These are phyloP conservation scores for Saccopteryx leptura DNA, from an alignment of 2,113 vertebrate species.

Conservation along the genomic window DNA sequence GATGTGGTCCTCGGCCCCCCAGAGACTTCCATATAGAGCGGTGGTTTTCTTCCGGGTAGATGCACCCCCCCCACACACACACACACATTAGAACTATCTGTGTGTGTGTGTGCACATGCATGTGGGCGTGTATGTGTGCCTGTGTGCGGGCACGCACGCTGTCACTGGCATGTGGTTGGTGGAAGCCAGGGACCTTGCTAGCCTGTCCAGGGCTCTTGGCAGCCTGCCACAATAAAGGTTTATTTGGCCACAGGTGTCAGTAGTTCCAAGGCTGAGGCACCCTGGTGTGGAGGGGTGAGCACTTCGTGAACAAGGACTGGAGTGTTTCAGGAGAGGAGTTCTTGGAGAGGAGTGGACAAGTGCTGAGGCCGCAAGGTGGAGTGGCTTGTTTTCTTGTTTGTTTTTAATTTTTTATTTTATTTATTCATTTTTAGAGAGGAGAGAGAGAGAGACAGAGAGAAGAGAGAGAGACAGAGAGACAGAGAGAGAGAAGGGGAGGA, in stretches of 20 bases:
- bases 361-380: background rate
- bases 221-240: background rate
- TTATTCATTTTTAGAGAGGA: too few species aligned
- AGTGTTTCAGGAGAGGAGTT: background rate
- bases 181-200: background rate
- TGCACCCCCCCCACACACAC: too few species aligned
- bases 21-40: background rate
- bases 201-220: background rate
- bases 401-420: too few species aligned
- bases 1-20: background rate
- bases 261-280: background rate
- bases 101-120: too few species aligned
- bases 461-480: too few species aligned
- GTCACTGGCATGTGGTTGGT: background rate
- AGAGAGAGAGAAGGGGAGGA: too few species aligned
- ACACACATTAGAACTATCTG: rapidly evolving
- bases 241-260: background rate
- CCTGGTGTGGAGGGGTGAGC: background rate
- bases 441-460: too few species aligned
- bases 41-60: background rate
- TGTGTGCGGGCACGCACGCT: background rate
- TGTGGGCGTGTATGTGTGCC: too few species aligned
- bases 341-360: background rate
- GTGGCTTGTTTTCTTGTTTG: background rate
- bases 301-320: background rate